Percentiles rank a stretch among this genome's conserved stretches.
These are phyloP conservation scores for Heliconius hewitsoni DNA, from an alignment of 1,140 invertebrate genomes.

Conservation along the genomic window DNA sequence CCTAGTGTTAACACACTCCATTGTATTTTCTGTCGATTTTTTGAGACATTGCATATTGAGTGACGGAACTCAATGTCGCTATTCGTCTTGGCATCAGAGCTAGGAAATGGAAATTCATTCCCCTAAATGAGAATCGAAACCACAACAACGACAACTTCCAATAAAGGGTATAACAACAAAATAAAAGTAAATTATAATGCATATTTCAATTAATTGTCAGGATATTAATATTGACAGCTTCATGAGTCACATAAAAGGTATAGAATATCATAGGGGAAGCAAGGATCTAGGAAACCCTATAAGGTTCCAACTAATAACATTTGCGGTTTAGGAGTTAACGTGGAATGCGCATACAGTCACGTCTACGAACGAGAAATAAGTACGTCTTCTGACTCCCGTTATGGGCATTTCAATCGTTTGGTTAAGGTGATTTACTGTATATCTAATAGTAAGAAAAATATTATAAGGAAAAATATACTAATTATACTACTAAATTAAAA, in stretches of 20 bases:
- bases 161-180: not conserved
- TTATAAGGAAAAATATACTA: not conserved
- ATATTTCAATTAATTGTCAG: constrained; percentile 18
- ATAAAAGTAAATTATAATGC: not conserved
- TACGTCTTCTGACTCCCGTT: not conserved
- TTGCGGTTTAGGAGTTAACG: constrained; percentile 30
- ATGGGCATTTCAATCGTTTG: not conserved
- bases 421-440: not conserved
- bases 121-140: not conserved
- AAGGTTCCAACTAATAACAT: constrained; percentile 31
- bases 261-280: constrained; percentile 26
- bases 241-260: constrained; percentile 10
- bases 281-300: constrained; percentile 38
- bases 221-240: constrained; percentile 21
- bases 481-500: not conserved
- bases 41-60: not conserved
- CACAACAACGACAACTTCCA: not conserved
- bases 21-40: not conserved
- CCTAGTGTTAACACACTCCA: not conserved
- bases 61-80: not conserved
- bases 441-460: not conserved
- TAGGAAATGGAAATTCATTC: not conserved
- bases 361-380: not conserved
- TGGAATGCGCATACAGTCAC: constrained; percentile 19
- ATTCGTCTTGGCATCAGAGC: not conserved